Evolutionary conservation across 1,140 invertebrate genomes (phyloP), one percentile per base, ranked within the genome.

Genomic region (Papilio polytes): DNA sequence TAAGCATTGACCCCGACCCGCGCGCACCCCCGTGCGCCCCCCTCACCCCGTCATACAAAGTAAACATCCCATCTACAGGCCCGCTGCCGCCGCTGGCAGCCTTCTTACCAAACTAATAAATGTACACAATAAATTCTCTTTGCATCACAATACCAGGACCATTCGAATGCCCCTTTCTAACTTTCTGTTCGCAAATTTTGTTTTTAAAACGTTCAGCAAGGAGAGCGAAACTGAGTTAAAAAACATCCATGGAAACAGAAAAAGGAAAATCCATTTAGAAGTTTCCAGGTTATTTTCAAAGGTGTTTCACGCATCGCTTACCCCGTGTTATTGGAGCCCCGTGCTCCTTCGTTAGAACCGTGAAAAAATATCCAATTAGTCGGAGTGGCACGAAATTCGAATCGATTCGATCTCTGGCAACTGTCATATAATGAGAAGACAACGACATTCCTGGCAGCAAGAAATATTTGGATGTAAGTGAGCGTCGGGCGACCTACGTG

Each of bases 21-120:
- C 86, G 85, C 87, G 85, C 88, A 82, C 83, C 83, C 83, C 83
- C 83, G 83, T 81, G 22, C 59, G 20, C 59, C 59, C 83, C 83
- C 82, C 53, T 10, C 53, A 9, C 89, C 82, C 83, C 83, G 85
- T 81, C 79, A 86, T 87, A 89, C 81, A 88, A 92, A 91, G 81
- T 90, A 90, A 89, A 91, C 81, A 86, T 88, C 77, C 85, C 88
- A 86, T 88, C 90, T 89, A 87, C 87, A 87, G 91, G 90, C 88
- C 88, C 89, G 53, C n/a, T 18, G 53, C 86, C 77, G 78, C 77
- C 86, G 87, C 85, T 86, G 85, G 85, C 85, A 84, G 81, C 84
- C 84, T 90, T 87, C 87, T 89, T 90, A 90, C 88, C 85, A 86
- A 92, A 88, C 86, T 90, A 92, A 93, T 92, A 92, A 93, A 93